Conservation (phyloP, 1,140 invertebrate genomes). For the Penaeus japonicus region DNA sequence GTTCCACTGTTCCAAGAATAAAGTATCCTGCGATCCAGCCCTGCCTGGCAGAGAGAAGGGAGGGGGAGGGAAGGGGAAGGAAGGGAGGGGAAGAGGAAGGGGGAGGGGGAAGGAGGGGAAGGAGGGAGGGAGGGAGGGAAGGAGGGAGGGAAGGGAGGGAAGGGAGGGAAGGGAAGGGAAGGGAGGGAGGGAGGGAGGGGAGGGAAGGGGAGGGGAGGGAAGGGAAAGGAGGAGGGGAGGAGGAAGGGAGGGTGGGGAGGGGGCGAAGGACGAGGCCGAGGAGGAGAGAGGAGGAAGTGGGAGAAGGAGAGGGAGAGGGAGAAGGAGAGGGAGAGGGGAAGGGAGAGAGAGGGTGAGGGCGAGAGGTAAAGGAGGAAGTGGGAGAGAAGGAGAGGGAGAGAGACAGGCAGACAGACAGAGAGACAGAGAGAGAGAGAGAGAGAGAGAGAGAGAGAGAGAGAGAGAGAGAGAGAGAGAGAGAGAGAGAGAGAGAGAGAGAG, state of each 20-base stretch:
- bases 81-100: background rate
- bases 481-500: background rate
- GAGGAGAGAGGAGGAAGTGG: background rate
- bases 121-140: background rate
- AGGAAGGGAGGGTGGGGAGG: background rate
- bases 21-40: constrained; percentile 22
- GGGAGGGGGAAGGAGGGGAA: background rate
- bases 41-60: background rate
- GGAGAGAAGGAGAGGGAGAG: background rate
- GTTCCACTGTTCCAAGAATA: constrained; percentile 47
- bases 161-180: no score
- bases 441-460: background rate
- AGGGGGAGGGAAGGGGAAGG: background rate
- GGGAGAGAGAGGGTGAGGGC: background rate
- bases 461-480: background rate
- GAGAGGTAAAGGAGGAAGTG: no score
- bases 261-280: background rate
- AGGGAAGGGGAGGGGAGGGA: background rate
- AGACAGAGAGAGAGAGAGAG: background rate
- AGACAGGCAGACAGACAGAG: background rate
- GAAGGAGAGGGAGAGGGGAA: background rate
- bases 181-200: background rate
- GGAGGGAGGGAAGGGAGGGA: background rate
- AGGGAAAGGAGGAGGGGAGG: background rate
- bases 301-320: background rate